Evolutionary conservation across 2,797 vertebrate species (phyloP).

Genomic region (Pelodytes ibericus): DNA sequence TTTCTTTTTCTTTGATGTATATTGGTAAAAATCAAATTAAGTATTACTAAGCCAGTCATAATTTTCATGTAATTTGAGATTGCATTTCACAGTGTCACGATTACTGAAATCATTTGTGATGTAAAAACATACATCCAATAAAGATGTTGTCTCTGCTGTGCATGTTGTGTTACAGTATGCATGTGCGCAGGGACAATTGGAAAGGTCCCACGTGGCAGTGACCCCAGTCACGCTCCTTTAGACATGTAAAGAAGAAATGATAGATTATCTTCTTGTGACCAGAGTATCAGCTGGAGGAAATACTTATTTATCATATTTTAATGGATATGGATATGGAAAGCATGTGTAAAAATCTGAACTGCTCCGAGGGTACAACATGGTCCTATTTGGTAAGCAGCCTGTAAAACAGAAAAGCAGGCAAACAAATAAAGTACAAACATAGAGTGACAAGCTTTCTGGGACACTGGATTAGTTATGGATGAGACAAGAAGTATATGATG

Average conservation of each 20-base stretch:
- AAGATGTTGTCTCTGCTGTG: constrained; percentile 22
- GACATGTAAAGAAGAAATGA: constrained; percentile 52
- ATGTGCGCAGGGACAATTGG: constrained; percentile 25
- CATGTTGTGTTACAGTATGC: neutral
- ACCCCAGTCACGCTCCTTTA: constrained; percentile 49
- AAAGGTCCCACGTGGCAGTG: constrained; percentile 40
- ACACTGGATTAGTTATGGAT: constrained; percentile 78
- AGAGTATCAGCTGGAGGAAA: constrained; percentile 50
- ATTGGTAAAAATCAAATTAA: constrained; percentile 27
- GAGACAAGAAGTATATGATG: constrained; percentile 84
- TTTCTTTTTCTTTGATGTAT: neutral
- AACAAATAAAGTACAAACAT: constrained; percentile 86
- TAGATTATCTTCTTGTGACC: constrained; percentile 51
- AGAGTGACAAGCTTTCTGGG: constrained; percentile 80
- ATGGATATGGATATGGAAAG: constrained; percentile 39
- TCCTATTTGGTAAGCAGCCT: constrained; percentile 18
- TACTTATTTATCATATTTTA: constrained; percentile 46
- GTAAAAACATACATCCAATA: constrained; percentile 32
- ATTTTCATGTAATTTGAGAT: constrained; percentile 28
- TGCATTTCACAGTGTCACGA: constrained; percentile 48
- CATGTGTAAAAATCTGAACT: constrained; percentile 6
- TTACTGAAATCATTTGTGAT: constrained; percentile 23
- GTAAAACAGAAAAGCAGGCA: neutral
- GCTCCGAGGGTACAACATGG: constrained; percentile 66
- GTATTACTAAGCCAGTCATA: constrained; percentile 9